Evolutionary conservation across 2,113 vertebrate genomes (phyloP), one percentile per base, ranked within the genome.

Genomic region (Sinocyclocheilus maitianheensis): DNA sequence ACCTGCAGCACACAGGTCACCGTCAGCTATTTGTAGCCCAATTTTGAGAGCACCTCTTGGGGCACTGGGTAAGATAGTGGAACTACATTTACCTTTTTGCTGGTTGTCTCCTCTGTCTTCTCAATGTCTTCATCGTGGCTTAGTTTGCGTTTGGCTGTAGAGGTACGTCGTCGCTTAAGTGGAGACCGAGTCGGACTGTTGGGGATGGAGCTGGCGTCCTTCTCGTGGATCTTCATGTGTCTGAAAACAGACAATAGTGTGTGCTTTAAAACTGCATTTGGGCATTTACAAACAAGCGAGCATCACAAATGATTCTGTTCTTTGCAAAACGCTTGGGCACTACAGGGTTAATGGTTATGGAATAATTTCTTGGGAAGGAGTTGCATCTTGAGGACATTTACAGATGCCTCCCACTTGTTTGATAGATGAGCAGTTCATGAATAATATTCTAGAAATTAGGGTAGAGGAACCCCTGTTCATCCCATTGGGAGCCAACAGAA

Each of bases 171-270:
- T 20, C 97, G 95, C 86, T 98, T 99, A 90, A 93, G 93, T 0
- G 97, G 97, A 0, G 97, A 97, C 0, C 95, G 96, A 5, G 97
- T 84, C 3, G 82, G 98, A 16, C 96, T 96, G 78, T 95, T 87
- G 10, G 94, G 92, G 0, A 94, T 80, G 4, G 95, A 82, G 22
- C 93, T 93, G 86, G 93, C 95, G 0, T 99, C 98, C 93, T 99
- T 99, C 90, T 98, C 97, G 0, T 99, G 98, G 88, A 99, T 99
- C 94, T 99, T 99, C 98, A 99, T 99, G 81, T 99, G 98, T 91
- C 98, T 99, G 90, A 2, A 67, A 89, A 87, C 88, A 55, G 87
- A 87, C 81, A 3, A 46, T 30, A 53, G 5, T 81, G 9, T 13
- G n/a, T 55, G 30, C 24, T 55, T 18, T 77, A 30, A 77, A 77